Evolutionary conservation across 2,113 vertebrate species (phyloP).

Genomic region (Plotosus lineatus): DNA sequence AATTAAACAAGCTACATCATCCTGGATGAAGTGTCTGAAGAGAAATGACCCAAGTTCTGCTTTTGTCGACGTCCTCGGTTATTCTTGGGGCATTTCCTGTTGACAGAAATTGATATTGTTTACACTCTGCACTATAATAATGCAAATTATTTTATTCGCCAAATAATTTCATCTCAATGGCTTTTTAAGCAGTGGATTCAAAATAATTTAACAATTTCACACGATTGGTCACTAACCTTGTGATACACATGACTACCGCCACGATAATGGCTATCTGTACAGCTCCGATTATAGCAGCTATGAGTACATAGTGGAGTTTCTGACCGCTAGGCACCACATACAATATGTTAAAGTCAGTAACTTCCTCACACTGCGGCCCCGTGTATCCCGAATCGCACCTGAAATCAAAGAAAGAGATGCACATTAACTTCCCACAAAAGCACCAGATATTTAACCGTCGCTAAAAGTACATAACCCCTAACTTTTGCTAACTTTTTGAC

Average conservation of each 20-base stretch:
- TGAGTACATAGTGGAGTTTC: conserved; percentile 97
- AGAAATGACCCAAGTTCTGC: conserved; percentile 96
- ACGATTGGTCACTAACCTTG: conserved; percentile 82
- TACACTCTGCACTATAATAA: not conserved
- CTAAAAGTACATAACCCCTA: too few relatives aligned
- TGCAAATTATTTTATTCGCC: not conserved
- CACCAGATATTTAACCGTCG: not conserved
- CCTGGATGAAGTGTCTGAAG: conserved; percentile 90
- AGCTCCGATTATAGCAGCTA: conserved; percentile 96
- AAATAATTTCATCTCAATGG: too few relatives aligned
- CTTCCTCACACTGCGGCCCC: conserved; percentile 93
- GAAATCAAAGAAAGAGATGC: conserved; percentile 41
- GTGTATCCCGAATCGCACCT: conserved; percentile 96
- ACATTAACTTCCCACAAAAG: conserved; percentile 12
- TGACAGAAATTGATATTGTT: conserved; percentile 44
- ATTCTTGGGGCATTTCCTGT: conserved; percentile 94
- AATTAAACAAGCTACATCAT: conserved; percentile 86
- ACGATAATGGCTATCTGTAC: conserved; percentile 97
- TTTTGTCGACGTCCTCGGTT: conserved; percentile 95
- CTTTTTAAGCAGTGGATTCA: not conserved
- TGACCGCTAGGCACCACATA: conserved; percentile 98
- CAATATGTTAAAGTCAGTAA: conserved; percentile 92
- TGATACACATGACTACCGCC: conserved; percentile 98
- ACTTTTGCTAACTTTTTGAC: too few relatives aligned
- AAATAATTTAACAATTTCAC: not conserved